These are phyloP conservation scores for Drosophila rufa DNA, from an alignment of 1,140 invertebrate species.

Conservation along the genomic window DNA sequence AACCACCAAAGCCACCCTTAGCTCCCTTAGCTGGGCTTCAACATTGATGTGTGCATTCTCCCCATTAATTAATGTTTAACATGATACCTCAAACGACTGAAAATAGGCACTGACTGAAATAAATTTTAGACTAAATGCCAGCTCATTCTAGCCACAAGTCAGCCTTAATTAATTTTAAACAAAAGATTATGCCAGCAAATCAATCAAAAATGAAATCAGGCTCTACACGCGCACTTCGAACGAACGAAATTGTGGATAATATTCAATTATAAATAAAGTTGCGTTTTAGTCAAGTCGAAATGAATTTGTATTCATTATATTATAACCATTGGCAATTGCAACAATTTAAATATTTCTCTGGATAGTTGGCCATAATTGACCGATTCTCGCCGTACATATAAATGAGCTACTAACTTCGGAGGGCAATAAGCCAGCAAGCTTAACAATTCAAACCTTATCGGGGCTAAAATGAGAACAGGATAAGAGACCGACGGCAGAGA, in stretches of 20 bases:
- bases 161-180: neutral
- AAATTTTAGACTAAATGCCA: too few species aligned
- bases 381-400: conserved; percentile 1
- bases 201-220: neutral
- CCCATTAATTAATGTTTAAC: too few species aligned
- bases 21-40: too few species aligned
- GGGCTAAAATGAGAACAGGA: neutral
- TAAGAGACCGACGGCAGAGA: neutral
- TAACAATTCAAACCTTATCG: conserved; percentile 18
- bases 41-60: too few species aligned
- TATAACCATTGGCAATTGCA: conserved; percentile 2
- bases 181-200: neutral
- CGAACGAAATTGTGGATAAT: neutral
- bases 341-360: conserved; percentile 24
- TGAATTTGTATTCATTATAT: conserved; percentile 21
- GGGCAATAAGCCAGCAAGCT: neutral
- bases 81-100: too few species aligned
- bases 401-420: conserved; percentile 22
- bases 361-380: conserved; percentile 16
- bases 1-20: neutral
- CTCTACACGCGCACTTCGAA: neutral
- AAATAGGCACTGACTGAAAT: too few species aligned
- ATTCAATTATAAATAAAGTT: conserved; percentile 14
- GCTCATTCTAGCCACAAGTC: neutral
- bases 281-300: conserved; percentile 2